Conservation (phyloP, 1,140 invertebrate genomes). For the Aleiodes sp. region DNA sequence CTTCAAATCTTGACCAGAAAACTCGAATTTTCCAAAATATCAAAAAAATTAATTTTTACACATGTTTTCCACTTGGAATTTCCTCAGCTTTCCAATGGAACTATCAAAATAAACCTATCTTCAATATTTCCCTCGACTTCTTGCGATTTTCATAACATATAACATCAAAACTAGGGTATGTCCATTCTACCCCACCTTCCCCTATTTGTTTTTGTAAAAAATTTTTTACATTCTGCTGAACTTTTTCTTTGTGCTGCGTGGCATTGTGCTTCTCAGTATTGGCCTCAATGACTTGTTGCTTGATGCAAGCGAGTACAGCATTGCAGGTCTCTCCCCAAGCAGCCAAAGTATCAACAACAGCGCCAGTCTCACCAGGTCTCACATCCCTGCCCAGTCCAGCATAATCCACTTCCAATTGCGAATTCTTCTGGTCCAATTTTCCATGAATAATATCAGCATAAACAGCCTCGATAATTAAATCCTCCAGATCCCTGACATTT, state of each 20-base stretch:
- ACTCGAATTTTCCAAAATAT: too few species aligned
- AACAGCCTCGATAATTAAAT: conserved; percentile 97
- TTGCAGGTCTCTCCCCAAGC: conserved; percentile 94
- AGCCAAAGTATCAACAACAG: conserved; percentile 82
- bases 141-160: too few species aligned
- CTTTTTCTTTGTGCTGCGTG: conserved; percentile 80
- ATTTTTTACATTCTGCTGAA: conserved; percentile 73
- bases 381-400: conserved; percentile 91
- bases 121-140: too few species aligned
- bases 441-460: conserved; percentile 97
- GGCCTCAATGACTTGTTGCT: conserved; percentile 87
- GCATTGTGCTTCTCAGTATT: conserved; percentile 86
- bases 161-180: too few species aligned
- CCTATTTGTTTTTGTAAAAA: too few species aligned
- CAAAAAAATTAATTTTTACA: not conserved
- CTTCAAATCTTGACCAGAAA: too few species aligned
- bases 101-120: too few species aligned
- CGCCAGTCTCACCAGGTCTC: conserved; percentile 78
- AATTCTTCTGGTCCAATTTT: conserved; percentile 95
- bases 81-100: too few species aligned
- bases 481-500: conserved; percentile 93
- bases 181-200: too few species aligned
- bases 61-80: too few species aligned
- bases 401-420: conserved; percentile 92
- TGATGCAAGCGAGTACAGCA: conserved; percentile 85